phyloP scores from a whole-genome alignment of 1,140 invertebrate genomes.

The Drosophila sp. region DNA sequence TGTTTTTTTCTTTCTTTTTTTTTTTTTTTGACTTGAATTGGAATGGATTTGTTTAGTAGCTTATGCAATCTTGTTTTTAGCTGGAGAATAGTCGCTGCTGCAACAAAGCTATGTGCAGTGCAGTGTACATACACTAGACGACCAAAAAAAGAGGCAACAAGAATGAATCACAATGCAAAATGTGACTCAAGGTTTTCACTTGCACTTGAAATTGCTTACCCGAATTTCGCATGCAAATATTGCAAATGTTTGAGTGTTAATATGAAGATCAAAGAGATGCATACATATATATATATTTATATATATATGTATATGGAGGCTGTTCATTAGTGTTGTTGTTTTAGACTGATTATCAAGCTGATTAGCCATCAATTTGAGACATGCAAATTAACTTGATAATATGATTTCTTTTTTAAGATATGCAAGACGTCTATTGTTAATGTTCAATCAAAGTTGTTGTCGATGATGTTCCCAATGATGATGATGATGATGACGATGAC shows the following conservation, averaged over 20 bases:
- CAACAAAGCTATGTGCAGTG: conserved; percentile 13
- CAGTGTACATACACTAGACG: conserved; percentile 13
- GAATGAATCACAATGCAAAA: conserved; percentile 11
- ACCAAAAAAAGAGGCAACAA: not conserved
- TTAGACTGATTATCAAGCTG: conserved; percentile 12
- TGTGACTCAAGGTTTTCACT: no score
- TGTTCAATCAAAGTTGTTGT: not conserved
- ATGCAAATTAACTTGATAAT: conserved; percentile 30
- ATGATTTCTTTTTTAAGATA: conserved; percentile 26
- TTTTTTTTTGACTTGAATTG: conserved; percentile 4
- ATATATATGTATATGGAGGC: not conserved
- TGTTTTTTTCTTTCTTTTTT: conserved; percentile 14
- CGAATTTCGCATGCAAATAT: no score
- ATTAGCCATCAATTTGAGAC: conserved; percentile 26
- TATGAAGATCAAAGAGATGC: not conserved
- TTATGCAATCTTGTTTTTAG: conserved; percentile 30
- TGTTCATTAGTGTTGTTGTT: conserved; percentile 2
- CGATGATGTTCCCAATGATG: conserved; percentile 3
- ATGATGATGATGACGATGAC: not conserved
- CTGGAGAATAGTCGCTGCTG: conserved; percentile 19
- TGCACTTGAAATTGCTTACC: no score
- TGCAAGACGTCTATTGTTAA: conserved; percentile 20
- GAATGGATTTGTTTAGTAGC: conserved; percentile 11
- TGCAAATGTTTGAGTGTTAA: not conserved
- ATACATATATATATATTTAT: no score